phyloP scores from a whole-genome alignment of 2,888 invertebrate genomes.

The Coelogynopora nodosa region DNA sequence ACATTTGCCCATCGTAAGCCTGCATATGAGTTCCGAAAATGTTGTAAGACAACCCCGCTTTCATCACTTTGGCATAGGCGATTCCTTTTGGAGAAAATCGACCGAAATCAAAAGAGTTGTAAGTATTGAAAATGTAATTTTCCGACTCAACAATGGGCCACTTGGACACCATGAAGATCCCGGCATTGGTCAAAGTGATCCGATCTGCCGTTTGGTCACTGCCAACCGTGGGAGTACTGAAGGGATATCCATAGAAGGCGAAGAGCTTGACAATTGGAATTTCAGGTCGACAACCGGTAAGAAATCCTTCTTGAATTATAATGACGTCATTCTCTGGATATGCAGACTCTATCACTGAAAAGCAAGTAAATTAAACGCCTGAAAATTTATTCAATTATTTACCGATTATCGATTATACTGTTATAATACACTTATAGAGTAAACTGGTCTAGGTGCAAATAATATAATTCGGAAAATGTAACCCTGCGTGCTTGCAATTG shows the following conservation, averaged over 20 bases:
- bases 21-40: constrained; percentile 46
- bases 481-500: too few relatives aligned
- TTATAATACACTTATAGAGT: too few relatives aligned
- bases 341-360: background rate
- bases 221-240: constrained; percentile 21
- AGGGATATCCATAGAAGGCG: constrained; percentile 12
- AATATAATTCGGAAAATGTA: too few relatives aligned
- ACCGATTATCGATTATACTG: too few relatives aligned
- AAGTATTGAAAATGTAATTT: background rate
- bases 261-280: constrained; percentile 26
- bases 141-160: background rate
- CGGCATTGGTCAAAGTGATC: constrained; percentile 15
- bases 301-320: constrained; percentile 25
- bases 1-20: constrained; percentile 40
- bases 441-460: too few relatives aligned
- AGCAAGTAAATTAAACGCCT: background rate
- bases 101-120: constrained; percentile 14
- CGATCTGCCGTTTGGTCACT: background rate
- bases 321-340: constrained; percentile 38
- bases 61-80: constrained; percentile 39
- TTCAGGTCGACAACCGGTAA: constrained; percentile 23
- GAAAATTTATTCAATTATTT: too few relatives aligned
- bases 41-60: constrained; percentile 36
- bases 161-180: constrained; percentile 4
- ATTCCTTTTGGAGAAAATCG: constrained; percentile 43